Evolutionary conservation across 2,113 vertebrate species (phyloP).

Genomic region (Hypomesus transpacificus): DNA sequence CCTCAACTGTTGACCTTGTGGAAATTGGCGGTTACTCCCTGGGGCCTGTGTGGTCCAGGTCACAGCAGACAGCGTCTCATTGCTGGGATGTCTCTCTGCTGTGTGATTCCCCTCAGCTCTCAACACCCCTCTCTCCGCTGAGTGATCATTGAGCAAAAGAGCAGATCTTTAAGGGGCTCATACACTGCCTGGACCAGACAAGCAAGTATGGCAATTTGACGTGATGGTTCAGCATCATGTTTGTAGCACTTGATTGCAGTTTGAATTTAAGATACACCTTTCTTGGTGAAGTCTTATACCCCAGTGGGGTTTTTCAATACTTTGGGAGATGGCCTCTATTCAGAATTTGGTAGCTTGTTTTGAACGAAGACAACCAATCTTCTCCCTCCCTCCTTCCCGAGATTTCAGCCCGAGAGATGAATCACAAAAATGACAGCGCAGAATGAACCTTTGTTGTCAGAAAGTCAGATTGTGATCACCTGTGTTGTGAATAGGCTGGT

Average conservation of each 20-base stretch:
- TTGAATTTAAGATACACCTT: no score
- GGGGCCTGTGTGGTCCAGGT: constrained; percentile 40
- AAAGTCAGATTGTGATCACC: constrained; percentile 48
- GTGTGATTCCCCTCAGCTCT: constrained; percentile 47
- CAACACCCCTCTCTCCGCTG: constrained; percentile 13
- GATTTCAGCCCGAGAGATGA: neutral
- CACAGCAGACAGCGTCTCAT: constrained; percentile 54
- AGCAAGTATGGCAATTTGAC: constrained; percentile 22
- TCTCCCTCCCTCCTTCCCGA: no score
- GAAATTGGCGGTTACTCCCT: constrained; percentile 62
- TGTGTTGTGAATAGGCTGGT: constrained; percentile 41
- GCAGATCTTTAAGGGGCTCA: constrained; percentile 6
- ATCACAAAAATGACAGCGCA: neutral
- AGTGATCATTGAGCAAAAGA: constrained; percentile 21
- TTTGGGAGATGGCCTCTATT: no score
- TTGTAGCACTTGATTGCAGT: no score
- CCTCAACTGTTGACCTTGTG: constrained; percentile 66
- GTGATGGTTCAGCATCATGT: no score
- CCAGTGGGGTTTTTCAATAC: no score
- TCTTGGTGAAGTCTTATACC: no score
- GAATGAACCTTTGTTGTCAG: constrained; percentile 15
- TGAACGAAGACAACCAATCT: no score
- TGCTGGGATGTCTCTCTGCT: constrained; percentile 30
- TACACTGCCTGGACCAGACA: constrained; percentile 19
- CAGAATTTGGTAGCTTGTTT: no score